A percentile compares a stretch with the other conserved stretches of the same genome.
These are phyloP conservation scores for Leucopsar rothschildi DNA, from an alignment of 2,113 vertebrate genomes.

Conservation along the genomic window DNA sequence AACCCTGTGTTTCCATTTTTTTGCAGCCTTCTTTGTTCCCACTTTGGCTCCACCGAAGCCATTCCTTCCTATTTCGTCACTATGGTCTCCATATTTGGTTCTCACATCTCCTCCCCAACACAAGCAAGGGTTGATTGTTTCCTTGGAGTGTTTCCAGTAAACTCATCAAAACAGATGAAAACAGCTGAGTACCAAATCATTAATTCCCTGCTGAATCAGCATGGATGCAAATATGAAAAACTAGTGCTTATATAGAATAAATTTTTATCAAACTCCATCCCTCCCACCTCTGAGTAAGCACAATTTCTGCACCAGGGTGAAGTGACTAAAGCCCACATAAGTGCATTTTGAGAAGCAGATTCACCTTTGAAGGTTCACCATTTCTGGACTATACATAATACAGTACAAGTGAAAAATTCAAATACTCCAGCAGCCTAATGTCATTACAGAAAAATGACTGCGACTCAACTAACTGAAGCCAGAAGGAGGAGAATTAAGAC, in stretches of 20 bases:
- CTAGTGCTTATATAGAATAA: background rate
- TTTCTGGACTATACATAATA: background rate
- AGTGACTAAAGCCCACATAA: background rate
- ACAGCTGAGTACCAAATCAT: background rate
- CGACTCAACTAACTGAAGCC: background rate
- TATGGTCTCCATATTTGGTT: background rate
- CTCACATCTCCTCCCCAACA: background rate
- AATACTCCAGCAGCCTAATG: background rate
- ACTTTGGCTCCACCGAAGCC: background rate
- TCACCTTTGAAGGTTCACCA: background rate
- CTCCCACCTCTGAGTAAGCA: background rate
- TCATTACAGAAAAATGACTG: background rate
- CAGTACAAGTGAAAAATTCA: background rate
- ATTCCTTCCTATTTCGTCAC: fast-evolving
- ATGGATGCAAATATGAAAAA: background rate
- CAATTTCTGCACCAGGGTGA: background rate
- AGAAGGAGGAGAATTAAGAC: background rate
- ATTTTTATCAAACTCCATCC: background rate
- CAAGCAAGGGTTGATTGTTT: background rate
- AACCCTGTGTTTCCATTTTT: background rate
- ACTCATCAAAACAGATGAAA: background rate
- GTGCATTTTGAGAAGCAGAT: background rate
- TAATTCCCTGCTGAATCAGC: background rate
- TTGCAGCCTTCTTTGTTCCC: background rate
- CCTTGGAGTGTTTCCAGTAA: background rate